phyloP scores from a whole-genome alignment of 2,113 vertebrate genomes.

The Toxotes jaculatrix region DNA sequence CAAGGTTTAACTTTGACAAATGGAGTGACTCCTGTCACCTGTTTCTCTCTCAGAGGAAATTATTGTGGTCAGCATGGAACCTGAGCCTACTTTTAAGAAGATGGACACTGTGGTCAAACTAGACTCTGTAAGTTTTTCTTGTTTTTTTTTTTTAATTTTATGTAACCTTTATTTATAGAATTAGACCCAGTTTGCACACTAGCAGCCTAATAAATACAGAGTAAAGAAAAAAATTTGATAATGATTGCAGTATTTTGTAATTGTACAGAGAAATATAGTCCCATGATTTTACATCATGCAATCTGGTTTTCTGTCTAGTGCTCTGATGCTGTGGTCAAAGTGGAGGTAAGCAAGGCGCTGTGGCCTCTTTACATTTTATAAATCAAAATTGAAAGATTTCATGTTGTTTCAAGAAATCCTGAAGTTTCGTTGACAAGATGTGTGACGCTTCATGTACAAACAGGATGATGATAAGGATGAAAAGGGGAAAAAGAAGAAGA shows the following conservation, averaged over 20 bases:
- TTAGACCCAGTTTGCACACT: background rate
- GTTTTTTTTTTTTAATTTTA: background rate
- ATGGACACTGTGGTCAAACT: conserved; percentile 97
- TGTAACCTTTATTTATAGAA: background rate
- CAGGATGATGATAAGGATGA: conserved; percentile 87
- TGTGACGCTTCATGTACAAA: background rate
- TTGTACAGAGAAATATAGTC: background rate
- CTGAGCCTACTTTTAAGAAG: conserved; percentile 90
- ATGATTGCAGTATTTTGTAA: background rate
- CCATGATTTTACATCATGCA: background rate
- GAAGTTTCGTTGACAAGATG: background rate
- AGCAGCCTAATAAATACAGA: background rate
- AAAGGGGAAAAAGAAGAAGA: conserved; percentile 90
- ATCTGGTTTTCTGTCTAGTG: conserved; percentile 42
- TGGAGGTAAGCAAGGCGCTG: conserved; percentile 66
- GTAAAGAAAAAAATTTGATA: background rate
- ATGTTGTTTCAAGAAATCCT: background rate
- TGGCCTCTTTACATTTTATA: background rate
- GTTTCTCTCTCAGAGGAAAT: conserved; percentile 75
- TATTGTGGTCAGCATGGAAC: conserved; percentile 89
- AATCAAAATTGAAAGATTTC: background rate
- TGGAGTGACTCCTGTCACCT: background rate
- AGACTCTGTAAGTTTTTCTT: conserved; percentile 88
- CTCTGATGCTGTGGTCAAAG: conserved; percentile 79
- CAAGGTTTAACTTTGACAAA: background rate